Evolutionary conservation across 2,797 vertebrate genomes (phyloP).

Genomic region (Delichon dasypus): DNA sequence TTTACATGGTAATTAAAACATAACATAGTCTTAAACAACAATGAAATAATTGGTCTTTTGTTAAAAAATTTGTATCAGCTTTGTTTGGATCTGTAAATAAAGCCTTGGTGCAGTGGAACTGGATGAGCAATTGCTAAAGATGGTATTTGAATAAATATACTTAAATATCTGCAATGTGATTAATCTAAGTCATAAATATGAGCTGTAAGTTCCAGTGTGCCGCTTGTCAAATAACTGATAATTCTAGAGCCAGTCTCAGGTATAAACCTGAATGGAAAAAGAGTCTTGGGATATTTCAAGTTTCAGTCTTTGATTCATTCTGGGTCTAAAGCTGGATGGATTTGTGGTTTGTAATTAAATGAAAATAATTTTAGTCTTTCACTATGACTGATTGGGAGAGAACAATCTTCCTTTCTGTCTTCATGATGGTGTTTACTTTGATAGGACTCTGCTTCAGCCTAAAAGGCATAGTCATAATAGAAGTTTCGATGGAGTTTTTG

Average conservation of each 20-base stretch:
- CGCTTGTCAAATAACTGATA: neutral
- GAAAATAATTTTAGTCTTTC: neutral
- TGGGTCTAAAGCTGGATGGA: neutral
- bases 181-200: neutral
- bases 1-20: neutral
- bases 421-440: neutral
- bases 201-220: neutral
- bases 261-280: neutral
- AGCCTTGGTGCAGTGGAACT: neutral
- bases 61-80: neutral
- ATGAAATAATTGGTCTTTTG: neutral
- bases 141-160: neutral
- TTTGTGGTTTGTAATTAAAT: neutral
- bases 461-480: neutral
- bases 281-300: neutral
- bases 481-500: neutral
- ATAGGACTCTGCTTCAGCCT: neutral
- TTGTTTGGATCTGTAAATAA: neutral
- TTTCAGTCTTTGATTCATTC: neutral
- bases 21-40: neutral
- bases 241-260: neutral
- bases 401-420: neutral
- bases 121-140: neutral
- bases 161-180: neutral
- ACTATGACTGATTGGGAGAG: neutral